Evolutionary conservation across 2,113 vertebrate genomes (phyloP), one percentile per base, ranked within the genome.

Genomic region (Odontesthes bonariensis): DNA sequence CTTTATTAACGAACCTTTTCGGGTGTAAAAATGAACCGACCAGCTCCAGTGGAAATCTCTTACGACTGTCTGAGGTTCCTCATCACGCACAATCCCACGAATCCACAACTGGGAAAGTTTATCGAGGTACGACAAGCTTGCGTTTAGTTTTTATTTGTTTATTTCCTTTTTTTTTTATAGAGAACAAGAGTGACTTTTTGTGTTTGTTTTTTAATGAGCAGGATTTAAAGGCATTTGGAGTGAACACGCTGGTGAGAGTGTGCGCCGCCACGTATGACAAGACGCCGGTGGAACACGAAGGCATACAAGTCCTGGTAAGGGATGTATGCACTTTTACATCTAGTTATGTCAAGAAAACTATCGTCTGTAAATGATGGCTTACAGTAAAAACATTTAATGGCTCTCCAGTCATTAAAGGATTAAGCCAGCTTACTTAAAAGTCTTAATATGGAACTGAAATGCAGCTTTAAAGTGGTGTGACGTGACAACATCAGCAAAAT

Each of bases 71-170:
- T 99, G 94, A 95, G 96, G 88, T 99, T 99, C 91, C 94, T 99
- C 86, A 99, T 99, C 89, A 99, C 97, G 65, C 98, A 99, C 94
- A 99, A 99, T 89, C 98, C 98, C 81, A 99, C 97, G 84, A 96
- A 99, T n/a, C 94, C 95, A 70, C 98, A 98, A 84, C 96, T 99
- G 92, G 94, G 93, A 93, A 97, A 95, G 86, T 99, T 98, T 90
- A 98, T 96, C 66, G 97, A 99, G 97, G 98, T 99, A 95, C 5
- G 20, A 3, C 1, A 31, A 27, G 27, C 27, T 27, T 27, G 2
- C 20, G 33, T 19, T 69, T 35, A 16, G 40, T 11, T 12, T 58
- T 64, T 38, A 1, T 6, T n/a, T 10, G 35, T 16, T 27, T 19
- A 1, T 27, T 27, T 27, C 27, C 27, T 27, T 60, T 46, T 13